Base-by-base conservation (phyloP, 2,797 vertebrate species). In the Sitta carolinensis region DNA sequence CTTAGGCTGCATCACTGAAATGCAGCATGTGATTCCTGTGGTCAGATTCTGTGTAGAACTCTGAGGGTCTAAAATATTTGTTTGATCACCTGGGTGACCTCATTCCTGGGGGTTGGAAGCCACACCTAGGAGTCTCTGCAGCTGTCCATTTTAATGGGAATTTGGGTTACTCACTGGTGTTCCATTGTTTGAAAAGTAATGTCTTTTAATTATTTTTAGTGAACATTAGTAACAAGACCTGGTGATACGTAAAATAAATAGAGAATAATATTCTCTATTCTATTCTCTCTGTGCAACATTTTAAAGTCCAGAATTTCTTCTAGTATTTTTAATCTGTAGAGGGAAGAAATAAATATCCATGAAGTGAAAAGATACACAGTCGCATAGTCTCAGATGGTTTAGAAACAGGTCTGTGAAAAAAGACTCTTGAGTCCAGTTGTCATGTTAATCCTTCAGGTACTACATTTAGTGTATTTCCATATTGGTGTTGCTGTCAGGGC, bases 401-500 rank as follows among this genome's bases (percentile, higher is more conserved):
- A 54, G 69, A 27, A 79, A 4, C 6, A 52, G 51, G 5, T 55
- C 30, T 50, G 29, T n/a, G 29, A 42, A 47, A 51, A 81, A 63
- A 87, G 11, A 3, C 17, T 70, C 55, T 78, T 1, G 13, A 78
- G 50, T 84, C 26, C 48, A 86, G 9, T 20, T 61, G 7, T n/a
- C 5, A 2, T 10, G 42, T 43, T 42, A 47, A 54, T 89, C 51
- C 13, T 63, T 78, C 38, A 51, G 5, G 12, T 32, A 17, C 21
- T 77, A 7, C 43, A 15, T 84, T 61, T 54, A 20, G 64, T 23
- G 13, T 34, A 50, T 84, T 90, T 90, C 50, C 17, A 5, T 75
- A 11, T 67, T 34, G 15, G 10, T 38, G 16, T 4, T 52, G n/a
- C 8, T 38, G 0, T 22, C 2, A 8, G 36, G 25, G 10, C 58